Evolutionary conservation across 2,888 invertebrate species (phyloP).

Genomic region (Automeris io): DNA sequence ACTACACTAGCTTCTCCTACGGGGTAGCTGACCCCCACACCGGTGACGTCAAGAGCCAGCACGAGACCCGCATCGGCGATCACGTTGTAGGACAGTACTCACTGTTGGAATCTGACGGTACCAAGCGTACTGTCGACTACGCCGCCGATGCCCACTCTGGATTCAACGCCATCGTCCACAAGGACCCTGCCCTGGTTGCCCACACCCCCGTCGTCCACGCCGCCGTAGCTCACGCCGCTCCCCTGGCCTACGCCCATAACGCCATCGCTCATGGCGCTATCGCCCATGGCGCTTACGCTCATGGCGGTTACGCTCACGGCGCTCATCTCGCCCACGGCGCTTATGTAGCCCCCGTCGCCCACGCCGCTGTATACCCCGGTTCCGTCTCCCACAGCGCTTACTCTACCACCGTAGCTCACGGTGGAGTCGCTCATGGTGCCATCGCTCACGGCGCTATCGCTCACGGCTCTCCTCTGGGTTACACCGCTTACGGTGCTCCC

Average conservation of each 20-base stretch:
- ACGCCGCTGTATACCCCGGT: slow-evolving; percentile 32
- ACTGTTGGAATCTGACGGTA: slow-evolving; percentile 78
- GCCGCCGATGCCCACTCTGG: slow-evolving; percentile 72
- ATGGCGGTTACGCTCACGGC: slow-evolving; percentile 22
- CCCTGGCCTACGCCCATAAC: slow-evolving; percentile 26
- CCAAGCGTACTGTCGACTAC: slow-evolving; percentile 79
- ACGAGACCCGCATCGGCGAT: slow-evolving; percentile 80
- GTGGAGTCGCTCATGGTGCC: slow-evolving; percentile 14
- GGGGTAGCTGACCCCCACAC: slow-evolving; percentile 69
- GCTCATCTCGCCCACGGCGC: slow-evolving; percentile 24
- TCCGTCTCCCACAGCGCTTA: slow-evolving; percentile 26
- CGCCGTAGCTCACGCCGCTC: slow-evolving; percentile 31
- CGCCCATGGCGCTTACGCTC: slow-evolving; percentile 26
- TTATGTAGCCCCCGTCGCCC: slow-evolving; percentile 27
- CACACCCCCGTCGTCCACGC: slow-evolving; percentile 41
- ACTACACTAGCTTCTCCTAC: slow-evolving; percentile 67
- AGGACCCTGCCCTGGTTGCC: slow-evolving; percentile 52
- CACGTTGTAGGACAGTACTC: slow-evolving; percentile 76
- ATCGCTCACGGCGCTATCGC: slow-evolving; percentile 21
- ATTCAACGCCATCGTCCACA: slow-evolving; percentile 76
- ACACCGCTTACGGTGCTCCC: slow-evolving; percentile 26
- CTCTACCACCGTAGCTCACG: slow-evolving; percentile 21
- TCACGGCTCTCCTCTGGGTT: slow-evolving; percentile 20
- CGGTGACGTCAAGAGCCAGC: slow-evolving; percentile 75
- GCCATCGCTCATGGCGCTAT: slow-evolving; percentile 27